Percentiles rank a stretch among this genome's conserved stretches.
phyloP scores from a whole-genome alignment of 1,140 invertebrate species.

The Euura lappo region DNA sequence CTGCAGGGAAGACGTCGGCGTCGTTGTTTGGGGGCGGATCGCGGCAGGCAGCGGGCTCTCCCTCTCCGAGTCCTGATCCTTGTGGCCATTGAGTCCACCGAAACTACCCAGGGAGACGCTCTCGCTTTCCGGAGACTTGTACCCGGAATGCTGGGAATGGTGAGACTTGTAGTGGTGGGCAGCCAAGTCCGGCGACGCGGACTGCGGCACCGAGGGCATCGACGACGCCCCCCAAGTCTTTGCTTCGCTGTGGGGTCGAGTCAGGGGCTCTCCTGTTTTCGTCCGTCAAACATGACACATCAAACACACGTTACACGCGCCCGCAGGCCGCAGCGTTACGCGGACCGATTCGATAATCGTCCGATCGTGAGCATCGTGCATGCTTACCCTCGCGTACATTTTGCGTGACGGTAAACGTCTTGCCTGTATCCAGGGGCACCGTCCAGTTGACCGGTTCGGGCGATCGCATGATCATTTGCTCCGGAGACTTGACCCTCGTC shows the following conservation, averaged over 20 bases:
- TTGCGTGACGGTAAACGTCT: constrained; percentile 90
- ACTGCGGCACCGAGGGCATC: constrained; percentile 68
- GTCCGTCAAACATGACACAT: too few relatives aligned
- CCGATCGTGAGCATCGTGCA: neutral
- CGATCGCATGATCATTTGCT: constrained; percentile 88
- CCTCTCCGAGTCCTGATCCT: constrained; percentile 54
- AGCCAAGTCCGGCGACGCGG: constrained; percentile 69
- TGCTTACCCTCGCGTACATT: constrained; percentile 84
- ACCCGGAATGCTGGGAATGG: constrained; percentile 55
- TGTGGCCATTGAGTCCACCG: constrained; percentile 56
- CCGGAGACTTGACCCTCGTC: constrained; percentile 90
- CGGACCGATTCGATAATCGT: too few relatives aligned
- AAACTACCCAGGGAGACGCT: constrained; percentile 57
- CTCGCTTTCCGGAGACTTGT: constrained; percentile 60
- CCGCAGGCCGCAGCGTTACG: neutral
- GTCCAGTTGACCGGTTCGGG: constrained; percentile 94
- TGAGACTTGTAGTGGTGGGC: constrained; percentile 58
- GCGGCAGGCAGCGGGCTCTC: constrained; percentile 47
- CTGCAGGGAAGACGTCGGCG: constrained; percentile 30
- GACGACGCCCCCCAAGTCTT: constrained; percentile 72
- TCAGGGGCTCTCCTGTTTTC: constrained; percentile 51
- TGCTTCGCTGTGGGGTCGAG: constrained; percentile 73
- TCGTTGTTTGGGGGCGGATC: constrained; percentile 13
- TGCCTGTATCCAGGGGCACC: constrained; percentile 89
- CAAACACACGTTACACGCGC: too few relatives aligned